A percentile compares a stretch with the other conserved stretches of the same genome.
Evolutionary conservation across 2,888 invertebrate species (phyloP).

Genomic region (Erynnis tages): DNA sequence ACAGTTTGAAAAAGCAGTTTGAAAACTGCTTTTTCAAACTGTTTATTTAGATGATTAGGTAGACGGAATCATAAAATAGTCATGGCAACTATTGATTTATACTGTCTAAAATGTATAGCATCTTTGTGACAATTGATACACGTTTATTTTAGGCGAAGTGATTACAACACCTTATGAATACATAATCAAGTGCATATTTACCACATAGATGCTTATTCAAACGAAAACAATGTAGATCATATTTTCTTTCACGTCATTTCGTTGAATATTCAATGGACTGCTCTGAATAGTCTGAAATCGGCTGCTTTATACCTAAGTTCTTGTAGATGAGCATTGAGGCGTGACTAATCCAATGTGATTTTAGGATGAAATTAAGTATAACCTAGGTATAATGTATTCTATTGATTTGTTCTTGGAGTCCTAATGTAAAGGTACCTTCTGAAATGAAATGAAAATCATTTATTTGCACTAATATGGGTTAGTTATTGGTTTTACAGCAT

Average conservation of each 20-base stretch:
- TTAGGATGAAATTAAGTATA: no score
- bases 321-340: background rate
- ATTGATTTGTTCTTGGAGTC: no score
- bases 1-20: no score
- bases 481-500: background rate
- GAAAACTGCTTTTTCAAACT: no score
- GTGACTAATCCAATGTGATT: background rate
- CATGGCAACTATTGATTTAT: conserved; percentile 7
- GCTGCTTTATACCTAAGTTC: background rate
- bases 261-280: background rate
- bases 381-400: no score
- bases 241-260: background rate
- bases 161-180: background rate
- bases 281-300: background rate
- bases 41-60: no score
- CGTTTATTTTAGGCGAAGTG: background rate
- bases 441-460: no score
- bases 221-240: background rate
- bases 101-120: background rate
- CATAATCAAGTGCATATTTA: background rate
- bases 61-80: no score
- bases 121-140: background rate
- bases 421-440: no score
- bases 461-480: background rate
- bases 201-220: background rate